Percentiles rank a stretch among this genome's conserved stretches.
Evolutionary conservation across 2,113 vertebrate species (phyloP).

Genomic region (Onychorhynchus coronatus): DNA sequence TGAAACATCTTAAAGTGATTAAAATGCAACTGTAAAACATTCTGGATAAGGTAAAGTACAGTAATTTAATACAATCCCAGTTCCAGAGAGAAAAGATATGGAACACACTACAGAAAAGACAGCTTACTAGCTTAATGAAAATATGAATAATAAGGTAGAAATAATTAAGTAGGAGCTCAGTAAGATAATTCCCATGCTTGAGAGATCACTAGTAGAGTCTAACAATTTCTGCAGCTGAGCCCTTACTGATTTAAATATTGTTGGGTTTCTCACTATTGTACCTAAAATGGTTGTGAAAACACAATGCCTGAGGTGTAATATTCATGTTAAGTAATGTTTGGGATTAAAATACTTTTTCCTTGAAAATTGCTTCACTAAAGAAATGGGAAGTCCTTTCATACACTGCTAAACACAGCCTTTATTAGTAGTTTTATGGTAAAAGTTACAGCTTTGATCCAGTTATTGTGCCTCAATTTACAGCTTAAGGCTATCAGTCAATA

Average conservation of each 20-base stretch:
- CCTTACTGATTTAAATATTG: neutral
- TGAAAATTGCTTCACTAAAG: neutral
- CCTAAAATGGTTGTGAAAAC: neutral
- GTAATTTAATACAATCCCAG: conserved; percentile 4
- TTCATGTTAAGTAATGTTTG: neutral
- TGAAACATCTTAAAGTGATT: neutral
- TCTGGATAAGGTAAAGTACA: neutral
- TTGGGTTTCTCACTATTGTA: neutral
- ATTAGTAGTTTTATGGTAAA: neutral
- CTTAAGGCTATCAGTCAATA: neutral
- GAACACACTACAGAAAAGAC: neutral
- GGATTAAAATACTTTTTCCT: neutral
- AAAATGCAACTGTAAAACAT: neutral
- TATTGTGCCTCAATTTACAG: neutral
- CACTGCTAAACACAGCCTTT: neutral
- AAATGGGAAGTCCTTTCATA: neutral
- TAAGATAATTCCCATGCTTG: neutral
- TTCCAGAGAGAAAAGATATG: conserved; percentile 5
- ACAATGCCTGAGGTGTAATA: neutral
- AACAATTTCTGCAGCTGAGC: neutral
- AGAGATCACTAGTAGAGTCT: neutral
- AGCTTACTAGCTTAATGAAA: neutral
- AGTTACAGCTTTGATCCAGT: neutral
- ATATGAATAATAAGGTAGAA: conserved; percentile 23
- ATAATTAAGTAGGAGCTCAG: neutral